Conservation (phyloP, 2,797 vertebrate genomes). For the Thalassophryne amazonica region DNA sequence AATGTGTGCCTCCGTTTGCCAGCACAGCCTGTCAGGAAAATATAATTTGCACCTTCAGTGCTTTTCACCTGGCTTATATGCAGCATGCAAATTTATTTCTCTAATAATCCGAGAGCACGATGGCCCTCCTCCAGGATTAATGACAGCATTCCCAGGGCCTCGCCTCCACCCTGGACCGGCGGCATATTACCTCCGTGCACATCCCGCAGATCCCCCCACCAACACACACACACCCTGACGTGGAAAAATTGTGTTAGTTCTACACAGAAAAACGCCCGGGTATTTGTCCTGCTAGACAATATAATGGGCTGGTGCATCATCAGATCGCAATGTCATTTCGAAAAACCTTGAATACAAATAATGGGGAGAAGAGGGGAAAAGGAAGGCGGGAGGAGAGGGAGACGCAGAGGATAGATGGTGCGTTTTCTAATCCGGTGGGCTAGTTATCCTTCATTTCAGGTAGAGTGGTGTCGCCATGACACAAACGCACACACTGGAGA, state of each 20-base stretch:
- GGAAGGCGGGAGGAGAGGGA: not conserved
- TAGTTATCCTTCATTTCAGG: conserved; percentile 91
- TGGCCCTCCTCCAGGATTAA: conserved; percentile 98
- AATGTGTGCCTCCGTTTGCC: conserved; percentile 64
- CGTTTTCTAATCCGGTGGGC: conserved; percentile 91
- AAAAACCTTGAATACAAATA: conserved; percentile 99
- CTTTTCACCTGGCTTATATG: conserved; percentile 99
- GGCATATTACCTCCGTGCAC: conserved; percentile 87
- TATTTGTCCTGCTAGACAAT: conserved; percentile 99
- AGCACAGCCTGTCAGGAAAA: conserved; percentile 70
- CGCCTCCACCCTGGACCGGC: conserved; percentile 83
- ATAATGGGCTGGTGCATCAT: conserved; percentile 99
- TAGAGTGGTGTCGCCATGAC: conserved; percentile 71
- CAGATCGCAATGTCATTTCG: conserved; percentile 99
- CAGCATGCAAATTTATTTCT: conserved; percentile 99
- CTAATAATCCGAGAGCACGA: conserved; percentile 99
- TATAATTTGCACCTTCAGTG: conserved; percentile 90
- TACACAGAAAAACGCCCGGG: conserved; percentile 97
- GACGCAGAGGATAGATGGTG: conserved; percentile 87
- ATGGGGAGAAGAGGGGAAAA: conserved; percentile 67
- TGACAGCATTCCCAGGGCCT: conserved; percentile 97
- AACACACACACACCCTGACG: conserved; percentile 78
- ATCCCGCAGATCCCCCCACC: conserved; percentile 35
- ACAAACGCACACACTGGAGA: conserved; percentile 50
- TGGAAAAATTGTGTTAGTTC: conserved; percentile 99